Evolutionary conservation across 2,888 invertebrate species (phyloP).

Genomic region (Lasioglossum morio): DNA sequence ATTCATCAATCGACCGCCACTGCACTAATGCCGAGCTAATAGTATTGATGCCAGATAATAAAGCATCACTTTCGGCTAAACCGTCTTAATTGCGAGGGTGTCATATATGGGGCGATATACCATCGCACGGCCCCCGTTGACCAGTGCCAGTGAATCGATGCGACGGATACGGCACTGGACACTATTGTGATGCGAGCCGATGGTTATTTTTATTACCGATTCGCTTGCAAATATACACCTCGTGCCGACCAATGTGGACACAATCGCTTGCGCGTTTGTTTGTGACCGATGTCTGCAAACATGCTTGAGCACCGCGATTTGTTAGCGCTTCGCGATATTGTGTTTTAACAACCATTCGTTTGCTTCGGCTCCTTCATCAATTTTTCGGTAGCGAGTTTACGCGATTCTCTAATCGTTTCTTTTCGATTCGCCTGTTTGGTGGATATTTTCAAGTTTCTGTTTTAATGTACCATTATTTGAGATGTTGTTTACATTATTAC

Average conservation of each 20-base stretch:
- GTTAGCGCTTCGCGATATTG: not conserved
- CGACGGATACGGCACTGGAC: not conserved
- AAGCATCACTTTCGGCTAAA: not conserved
- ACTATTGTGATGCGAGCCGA: not conserved
- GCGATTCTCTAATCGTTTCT: not conserved
- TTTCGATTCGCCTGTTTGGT: not conserved
- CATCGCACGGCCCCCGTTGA: not conserved
- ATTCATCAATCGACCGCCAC: not conserved
- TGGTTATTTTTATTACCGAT: constrained; percentile 4
- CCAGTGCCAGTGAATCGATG: not conserved
- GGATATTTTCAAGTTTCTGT: not conserved
- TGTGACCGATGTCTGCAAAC: not conserved
- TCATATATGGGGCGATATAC: not conserved
- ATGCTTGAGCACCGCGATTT: not conserved
- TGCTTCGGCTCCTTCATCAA: not conserved
- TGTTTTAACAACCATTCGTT: not conserved
- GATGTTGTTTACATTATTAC: no score
- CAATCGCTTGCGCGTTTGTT: not conserved
- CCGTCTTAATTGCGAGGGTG: constrained; percentile 5
- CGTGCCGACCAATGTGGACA: not conserved
- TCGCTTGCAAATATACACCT: not conserved
- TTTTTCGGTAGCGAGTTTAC: not conserved
- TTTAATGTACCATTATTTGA: no score
- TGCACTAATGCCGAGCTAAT: not conserved
- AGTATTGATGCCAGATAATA: constrained; percentile 5